Conservation (phyloP, 2,888 invertebrate genomes). For the Phyto melanocephala region DNA sequence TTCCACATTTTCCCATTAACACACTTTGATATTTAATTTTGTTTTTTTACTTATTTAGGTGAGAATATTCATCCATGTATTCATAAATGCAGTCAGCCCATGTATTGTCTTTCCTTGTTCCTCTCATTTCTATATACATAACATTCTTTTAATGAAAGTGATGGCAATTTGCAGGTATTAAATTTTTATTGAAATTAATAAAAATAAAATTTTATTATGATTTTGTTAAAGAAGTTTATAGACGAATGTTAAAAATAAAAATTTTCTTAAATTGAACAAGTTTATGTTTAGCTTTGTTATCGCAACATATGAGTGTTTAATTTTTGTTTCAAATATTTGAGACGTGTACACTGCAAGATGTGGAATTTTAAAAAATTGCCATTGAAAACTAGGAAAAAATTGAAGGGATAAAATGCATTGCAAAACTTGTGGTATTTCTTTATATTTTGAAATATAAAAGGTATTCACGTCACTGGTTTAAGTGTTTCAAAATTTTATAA, state of each 20-base stretch:
- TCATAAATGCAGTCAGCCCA: background rate
- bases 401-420: too few relatives aligned
- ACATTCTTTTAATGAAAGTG: constrained; percentile 35
- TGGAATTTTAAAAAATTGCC: background rate
- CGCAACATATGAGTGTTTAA: background rate
- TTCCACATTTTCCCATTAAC: constrained; percentile 20
- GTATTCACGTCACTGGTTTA: too few relatives aligned
- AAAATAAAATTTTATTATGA: constrained; percentile 50
- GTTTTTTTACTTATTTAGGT: background rate
- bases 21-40: constrained; percentile 23
- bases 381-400: background rate
- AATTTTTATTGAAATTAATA: constrained; percentile 62
- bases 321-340: background rate
- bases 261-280: background rate
- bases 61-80: background rate
- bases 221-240: background rate
- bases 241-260: background rate
- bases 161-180: constrained; percentile 61
- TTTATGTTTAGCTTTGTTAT: background rate
- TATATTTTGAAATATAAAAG: too few relatives aligned
- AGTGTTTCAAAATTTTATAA: too few relatives aligned
- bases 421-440: too few relatives aligned
- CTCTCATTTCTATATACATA: background rate
- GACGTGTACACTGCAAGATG: background rate
- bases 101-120: background rate